Evolutionary conservation across 2,888 invertebrate species (phyloP).

Genomic region (Zelleria hepariella): DNA sequence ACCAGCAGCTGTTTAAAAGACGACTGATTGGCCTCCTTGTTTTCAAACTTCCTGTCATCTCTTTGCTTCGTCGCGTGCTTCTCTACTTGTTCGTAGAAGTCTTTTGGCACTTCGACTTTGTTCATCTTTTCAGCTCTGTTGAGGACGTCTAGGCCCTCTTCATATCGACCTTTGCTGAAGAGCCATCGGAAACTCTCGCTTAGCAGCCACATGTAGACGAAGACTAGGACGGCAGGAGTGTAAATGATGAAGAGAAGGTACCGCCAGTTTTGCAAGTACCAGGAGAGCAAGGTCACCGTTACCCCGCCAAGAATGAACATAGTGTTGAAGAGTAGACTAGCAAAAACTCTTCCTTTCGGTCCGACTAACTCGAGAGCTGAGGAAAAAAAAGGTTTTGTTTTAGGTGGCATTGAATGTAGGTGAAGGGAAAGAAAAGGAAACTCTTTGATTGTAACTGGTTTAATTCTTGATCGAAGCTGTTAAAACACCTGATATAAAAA

Average conservation of each 20-base stretch:
- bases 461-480: too few species aligned
- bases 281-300: slow-evolving; percentile 50
- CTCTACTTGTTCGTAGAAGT: slow-evolving; percentile 57
- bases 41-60: slow-evolving; percentile 49
- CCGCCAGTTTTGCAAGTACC: slow-evolving; percentile 62
- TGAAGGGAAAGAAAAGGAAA: neutral
- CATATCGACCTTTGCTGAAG: slow-evolving; percentile 75
- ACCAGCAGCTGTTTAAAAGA: slow-evolving; percentile 48
- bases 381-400: slow-evolving; percentile 12
- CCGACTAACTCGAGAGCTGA: slow-evolving; percentile 60
- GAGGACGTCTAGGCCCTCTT: slow-evolving; percentile 76
- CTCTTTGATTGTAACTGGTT: neutral
- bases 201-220: slow-evolving; percentile 54
- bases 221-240: slow-evolving; percentile 49
- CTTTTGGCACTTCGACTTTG: slow-evolving; percentile 58
- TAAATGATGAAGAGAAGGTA: slow-evolving; percentile 59
- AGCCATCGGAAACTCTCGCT: slow-evolving; percentile 62
- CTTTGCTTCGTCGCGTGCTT: slow-evolving; percentile 54
- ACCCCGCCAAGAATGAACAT: slow-evolving; percentile 66
- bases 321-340: slow-evolving; percentile 59
- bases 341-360: slow-evolving; percentile 61
- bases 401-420: neutral
- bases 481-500: too few species aligned
- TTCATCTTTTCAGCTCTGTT: slow-evolving; percentile 76
- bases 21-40: slow-evolving; percentile 41